Base-by-base conservation (phyloP, 1,140 invertebrate genomes). In the Apis cerana region DNA sequence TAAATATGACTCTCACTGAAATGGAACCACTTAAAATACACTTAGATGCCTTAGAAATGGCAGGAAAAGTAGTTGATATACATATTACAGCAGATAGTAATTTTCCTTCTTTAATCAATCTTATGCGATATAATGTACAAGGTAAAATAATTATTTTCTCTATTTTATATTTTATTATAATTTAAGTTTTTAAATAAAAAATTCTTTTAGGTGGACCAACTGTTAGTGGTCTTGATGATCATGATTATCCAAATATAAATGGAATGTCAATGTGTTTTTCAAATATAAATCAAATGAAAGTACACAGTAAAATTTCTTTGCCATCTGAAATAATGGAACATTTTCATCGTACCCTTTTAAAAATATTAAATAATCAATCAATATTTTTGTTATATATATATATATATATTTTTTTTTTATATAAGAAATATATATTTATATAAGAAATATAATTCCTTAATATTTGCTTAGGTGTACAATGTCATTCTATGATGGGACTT, bases 401-500 rank as follows among this genome's bases (percentile, higher is more conserved):
- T 15, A 74, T 92, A 83, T 93, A 93, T 84, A 94, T 94, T 80
- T 95, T 93, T 5, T 69, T 71, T 21, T 13, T 17, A 33, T 52
- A 33, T 21, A 21, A 1, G 23, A 3, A n/a, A 23, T 62, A n/a
- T 50, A 64, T 61, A n/a, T 90, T 52, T 13, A 19, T 13, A 19
- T 21, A n/a, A 2, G 23, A 3, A n/a, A 23, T 62, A n/a, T 50
- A 64, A 68, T 33, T 90, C 76, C 90, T 92, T 92, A 91, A 84
- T 71, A 84, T 87, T 48, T 74, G 59, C 81, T 82, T 90, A 98
- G 97, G 97, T 95, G 97, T 98, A 95, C 98, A 99, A 94, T 98
- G 97, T 88, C 98, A 99, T 91, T 99, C 98, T 92, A 96, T 97
- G 94, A 99, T 99, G 97, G 99, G 99, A 11, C 93, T 99, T 11